These are phyloP conservation scores for Lycocerus yunnanus DNA, from an alignment of 2,888 invertebrate species.

Conservation along the genomic window DNA sequence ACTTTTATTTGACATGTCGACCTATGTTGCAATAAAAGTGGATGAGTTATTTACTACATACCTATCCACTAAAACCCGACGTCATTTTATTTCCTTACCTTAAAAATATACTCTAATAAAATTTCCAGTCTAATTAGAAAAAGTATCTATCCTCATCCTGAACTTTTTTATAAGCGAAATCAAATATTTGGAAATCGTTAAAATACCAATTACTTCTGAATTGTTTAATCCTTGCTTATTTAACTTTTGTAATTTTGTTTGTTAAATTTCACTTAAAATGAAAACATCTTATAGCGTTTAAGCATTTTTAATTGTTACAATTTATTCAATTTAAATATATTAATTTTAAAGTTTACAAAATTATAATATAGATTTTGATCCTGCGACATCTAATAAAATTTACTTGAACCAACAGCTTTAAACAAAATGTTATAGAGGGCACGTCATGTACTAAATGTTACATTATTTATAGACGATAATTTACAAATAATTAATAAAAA, in stretches of 20 bases:
- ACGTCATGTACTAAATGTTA: not conserved
- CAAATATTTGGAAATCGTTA: not conserved
- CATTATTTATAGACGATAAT: not conserved
- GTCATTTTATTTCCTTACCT: conserved; percentile 29
- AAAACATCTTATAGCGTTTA: not conserved
- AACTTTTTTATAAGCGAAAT: not conserved
- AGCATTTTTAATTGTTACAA: not conserved
- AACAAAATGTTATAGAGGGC: not conserved
- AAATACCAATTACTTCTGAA: not conserved
- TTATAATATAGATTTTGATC: not conserved
- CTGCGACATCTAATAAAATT: not conserved
- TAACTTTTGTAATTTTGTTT: not conserved
- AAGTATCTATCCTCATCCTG: not conserved
- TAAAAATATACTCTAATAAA: not conserved
- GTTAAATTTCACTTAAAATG: not conserved
- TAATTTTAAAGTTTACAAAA: not conserved
- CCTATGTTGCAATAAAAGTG: conserved; percentile 38
- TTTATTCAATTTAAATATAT: not conserved
- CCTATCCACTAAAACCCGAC: conserved; percentile 22
- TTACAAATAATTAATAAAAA: not conserved
- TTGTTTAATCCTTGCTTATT: not conserved
- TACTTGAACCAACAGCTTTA: not conserved
- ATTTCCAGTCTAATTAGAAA: conserved; percentile 1
- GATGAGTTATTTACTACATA: conserved; percentile 41
- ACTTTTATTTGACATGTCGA: conserved; percentile 43